phyloP scores from a whole-genome alignment of 2,113 vertebrate species.

The Gavialis gangeticus region DNA sequence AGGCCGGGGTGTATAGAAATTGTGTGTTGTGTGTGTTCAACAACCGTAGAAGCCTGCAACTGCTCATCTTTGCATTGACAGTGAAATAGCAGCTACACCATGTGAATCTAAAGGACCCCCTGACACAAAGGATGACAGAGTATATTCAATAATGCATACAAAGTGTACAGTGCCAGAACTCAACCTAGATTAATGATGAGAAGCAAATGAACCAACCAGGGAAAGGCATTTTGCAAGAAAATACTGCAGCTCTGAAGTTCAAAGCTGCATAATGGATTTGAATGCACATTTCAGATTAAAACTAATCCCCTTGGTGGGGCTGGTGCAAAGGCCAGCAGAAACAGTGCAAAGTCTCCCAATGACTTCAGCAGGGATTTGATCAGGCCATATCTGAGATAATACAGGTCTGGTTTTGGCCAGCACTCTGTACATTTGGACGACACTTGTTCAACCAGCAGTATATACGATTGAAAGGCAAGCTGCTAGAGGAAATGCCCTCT shows the following conservation, averaged over 20 bases:
- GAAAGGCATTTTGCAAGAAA: neutral
- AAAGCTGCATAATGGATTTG: neutral
- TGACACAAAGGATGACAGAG: neutral
- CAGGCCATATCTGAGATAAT: neutral
- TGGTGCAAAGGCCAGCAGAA: neutral
- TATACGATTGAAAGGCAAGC: rapidly evolving
- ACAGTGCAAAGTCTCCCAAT: neutral
- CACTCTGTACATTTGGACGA: neutral
- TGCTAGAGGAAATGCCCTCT: neutral
- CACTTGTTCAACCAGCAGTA: neutral
- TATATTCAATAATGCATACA: neutral
- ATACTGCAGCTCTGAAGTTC: neutral
- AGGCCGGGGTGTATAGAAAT: rapidly evolving
- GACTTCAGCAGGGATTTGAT: neutral
- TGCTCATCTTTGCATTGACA: neutral
- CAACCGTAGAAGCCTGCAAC: neutral
- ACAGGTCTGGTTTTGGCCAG: neutral
- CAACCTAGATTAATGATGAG: neutral
- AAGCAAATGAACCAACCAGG: neutral
- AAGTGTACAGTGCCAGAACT: neutral
- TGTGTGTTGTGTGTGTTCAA: neutral
- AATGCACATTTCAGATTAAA: neutral
- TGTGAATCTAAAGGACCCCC: rapidly evolving
- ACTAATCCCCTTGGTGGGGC: neutral
- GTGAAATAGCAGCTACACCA: neutral